Evolutionary conservation across 2,797 vertebrate species (phyloP), one percentile per base, ranked within the genome.

Genomic region (Lycodopsis pacificus): DNA sequence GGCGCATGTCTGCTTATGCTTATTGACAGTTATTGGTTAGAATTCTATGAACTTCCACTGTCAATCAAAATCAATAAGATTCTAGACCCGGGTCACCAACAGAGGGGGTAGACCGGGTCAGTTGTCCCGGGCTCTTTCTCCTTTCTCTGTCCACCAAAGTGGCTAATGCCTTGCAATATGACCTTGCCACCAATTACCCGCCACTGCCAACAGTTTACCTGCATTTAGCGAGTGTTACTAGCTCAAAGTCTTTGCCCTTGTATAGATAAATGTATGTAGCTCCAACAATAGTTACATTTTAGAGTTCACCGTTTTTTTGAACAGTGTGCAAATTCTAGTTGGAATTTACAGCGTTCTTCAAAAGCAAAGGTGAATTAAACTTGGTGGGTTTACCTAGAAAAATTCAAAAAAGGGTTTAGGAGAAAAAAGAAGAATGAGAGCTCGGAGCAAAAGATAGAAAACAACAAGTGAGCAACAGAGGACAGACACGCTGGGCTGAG

Each of bases 301-400:
- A 22, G 22, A 13, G 2, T 27, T 54, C 49, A n/a, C 10, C 11
- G 19, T 2, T 7, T 51, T 22, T 51, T 22, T 22, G 3, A 51
- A 51, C 20, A 51, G 6, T 36, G 19, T 36, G 2, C 30, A 58
- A 20, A 34, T 20, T n/a, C 4, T 36, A n/a, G 34, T 71, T 25
- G 36, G 7, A 65, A 20, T 64, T 69, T 61, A 25, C 30, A 32
- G 10, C 32, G 10, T 67, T 57, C 66, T 44, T 63, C n/a, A 71
- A 76, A 71, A 70, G 12, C 42, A 51, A 30, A 5, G 5, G 12
- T 8, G 11, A 30, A 42, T n/a, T 5, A 61, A 48, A 56, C 1
- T 51, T 40, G 3, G 4, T 40, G 22, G 20, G 20, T 63, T 32
- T 44, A 36, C 2, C 2, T 4, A 27, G 15, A n/a, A 56, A 66